Percentiles rank a stretch among this genome's conserved stretches.
Conservation (phyloP, 1,140 invertebrate species). For the Episyrphus balteatus region DNA sequence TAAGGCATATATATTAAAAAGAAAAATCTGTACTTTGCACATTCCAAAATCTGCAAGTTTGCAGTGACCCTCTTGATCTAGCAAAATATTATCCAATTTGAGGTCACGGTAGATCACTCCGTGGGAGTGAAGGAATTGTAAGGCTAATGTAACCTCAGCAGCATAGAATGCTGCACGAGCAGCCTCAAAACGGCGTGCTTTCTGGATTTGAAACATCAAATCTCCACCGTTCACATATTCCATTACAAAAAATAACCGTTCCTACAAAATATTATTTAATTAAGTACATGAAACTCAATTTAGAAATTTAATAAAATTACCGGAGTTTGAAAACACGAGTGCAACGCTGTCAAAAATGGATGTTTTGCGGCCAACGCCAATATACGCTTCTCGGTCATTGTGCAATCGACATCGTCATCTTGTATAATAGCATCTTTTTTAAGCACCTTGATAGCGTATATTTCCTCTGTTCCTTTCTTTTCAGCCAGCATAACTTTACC, state of each 20-base stretch:
- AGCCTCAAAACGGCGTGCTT: conserved; percentile 96
- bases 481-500: conserved; percentile 99
- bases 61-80: conserved; percentile 96
- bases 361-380: conserved; percentile 91
- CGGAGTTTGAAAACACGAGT: conserved; percentile 94
- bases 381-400: conserved; percentile 97
- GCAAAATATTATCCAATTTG: conserved; percentile 96
- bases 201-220: conserved; percentile 99
- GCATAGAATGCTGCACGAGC: conserved; percentile 92
- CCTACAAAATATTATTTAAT: conserved; percentile 39
- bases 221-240: conserved; percentile 97
- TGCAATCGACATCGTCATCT: conserved; percentile 99
- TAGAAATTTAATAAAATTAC: conserved; percentile 35
- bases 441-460: conserved; percentile 96
- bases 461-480: conserved; percentile 84
- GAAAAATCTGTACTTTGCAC: conserved; percentile 97
- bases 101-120: conserved; percentile 98
- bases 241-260: conserved; percentile 89
- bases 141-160: conserved; percentile 97
- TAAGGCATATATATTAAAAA: too few relatives aligned
- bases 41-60: conserved; percentile 98
- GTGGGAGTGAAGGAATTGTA: conserved; percentile 94
- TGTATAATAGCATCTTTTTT: conserved; percentile 99
- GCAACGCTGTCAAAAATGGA: conserved; percentile 95
- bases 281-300: background rate